A percentile compares a stretch with the other conserved stretches of the same genome.
phyloP scores from a whole-genome alignment of 2,113 vertebrate genomes.

The Scomber japonicus region DNA sequence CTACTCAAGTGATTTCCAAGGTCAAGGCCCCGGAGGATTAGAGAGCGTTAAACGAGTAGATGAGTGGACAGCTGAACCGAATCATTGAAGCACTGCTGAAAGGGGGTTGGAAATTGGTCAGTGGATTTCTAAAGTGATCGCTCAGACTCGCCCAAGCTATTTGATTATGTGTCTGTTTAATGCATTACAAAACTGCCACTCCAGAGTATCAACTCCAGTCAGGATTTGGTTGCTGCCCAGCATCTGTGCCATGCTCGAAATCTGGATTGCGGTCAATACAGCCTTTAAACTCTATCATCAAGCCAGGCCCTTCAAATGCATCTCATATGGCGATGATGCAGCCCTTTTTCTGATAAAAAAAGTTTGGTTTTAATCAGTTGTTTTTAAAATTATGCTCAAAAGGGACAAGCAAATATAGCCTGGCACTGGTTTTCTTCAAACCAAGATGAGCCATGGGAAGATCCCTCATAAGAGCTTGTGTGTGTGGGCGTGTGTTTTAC shows the following conservation, averaged over 20 bases:
- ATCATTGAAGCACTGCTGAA: conserved; percentile 19
- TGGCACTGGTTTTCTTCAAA: conserved; percentile 32
- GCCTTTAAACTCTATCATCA: conserved; percentile 26
- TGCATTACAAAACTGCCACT: conserved; percentile 37
- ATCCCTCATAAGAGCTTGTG: conserved; percentile 3
- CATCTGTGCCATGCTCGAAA: conserved; percentile 52
- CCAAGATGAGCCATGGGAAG: conserved; percentile 34
- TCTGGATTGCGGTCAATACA: conserved; percentile 23
- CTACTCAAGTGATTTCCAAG: conserved; percentile 58
- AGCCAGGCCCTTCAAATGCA: neutral
- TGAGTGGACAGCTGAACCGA: conserved; percentile 56
- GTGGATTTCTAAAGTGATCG: conserved; percentile 58
- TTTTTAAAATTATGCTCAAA: conserved; percentile 8
- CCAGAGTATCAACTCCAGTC: conserved; percentile 1
- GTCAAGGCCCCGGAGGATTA: conserved; percentile 71
- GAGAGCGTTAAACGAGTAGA: conserved; percentile 54
- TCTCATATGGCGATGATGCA: conserved; percentile 11
- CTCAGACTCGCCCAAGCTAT: conserved; percentile 31
- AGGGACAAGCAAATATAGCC: conserved; percentile 17
- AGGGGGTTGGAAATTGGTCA: conserved; percentile 20
- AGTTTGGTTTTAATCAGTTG: neutral
- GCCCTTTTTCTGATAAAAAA: conserved; percentile 4
- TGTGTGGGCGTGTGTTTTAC: conserved; percentile 2
- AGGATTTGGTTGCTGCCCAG: conserved; percentile 18
- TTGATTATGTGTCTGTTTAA: conserved; percentile 56